Evolutionary conservation across 2,797 vertebrate genomes (phyloP).

Genomic region (Trachurus trachurus): DNA sequence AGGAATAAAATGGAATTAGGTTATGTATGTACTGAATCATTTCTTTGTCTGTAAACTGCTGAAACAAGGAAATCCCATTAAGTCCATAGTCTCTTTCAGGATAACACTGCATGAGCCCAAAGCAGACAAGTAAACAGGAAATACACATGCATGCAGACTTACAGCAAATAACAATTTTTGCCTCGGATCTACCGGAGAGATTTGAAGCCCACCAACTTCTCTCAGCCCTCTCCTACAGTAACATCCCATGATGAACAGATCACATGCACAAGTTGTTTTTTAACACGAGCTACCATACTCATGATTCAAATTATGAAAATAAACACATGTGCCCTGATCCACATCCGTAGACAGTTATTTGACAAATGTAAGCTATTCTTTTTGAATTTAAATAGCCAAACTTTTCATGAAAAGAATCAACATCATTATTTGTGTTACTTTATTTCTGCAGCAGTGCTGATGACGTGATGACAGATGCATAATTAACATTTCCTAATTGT

Average conservation of each 20-base stretch:
- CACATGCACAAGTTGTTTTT: not conserved
- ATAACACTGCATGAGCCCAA: constrained; percentile 53
- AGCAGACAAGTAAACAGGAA: constrained; percentile 56
- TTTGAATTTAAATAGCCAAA: not conserved
- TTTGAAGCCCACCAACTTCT: not conserved
- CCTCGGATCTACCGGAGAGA: constrained; percentile 3
- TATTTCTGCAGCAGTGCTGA: not conserved
- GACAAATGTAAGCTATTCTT: not conserved
- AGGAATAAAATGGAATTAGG: constrained; percentile 60
- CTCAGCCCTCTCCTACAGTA: not conserved
- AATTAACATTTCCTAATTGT: not conserved
- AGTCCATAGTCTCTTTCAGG: constrained; percentile 50
- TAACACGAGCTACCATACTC: not conserved
- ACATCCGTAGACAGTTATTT: not conserved
- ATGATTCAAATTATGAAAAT: constrained; percentile 19
- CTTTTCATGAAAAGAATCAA: constrained; percentile 18
- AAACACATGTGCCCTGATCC: not conserved
- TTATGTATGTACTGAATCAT: constrained; percentile 52
- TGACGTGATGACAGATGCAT: not conserved
- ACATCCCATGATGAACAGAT: not conserved
- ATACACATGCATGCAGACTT: constrained; percentile 31
- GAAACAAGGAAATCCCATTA: constrained; percentile 74
- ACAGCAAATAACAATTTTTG: constrained; percentile 24
- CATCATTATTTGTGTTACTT: constrained; percentile 4
- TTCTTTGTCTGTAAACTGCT: constrained; percentile 68